A percentile compares a stretch with the other conserved stretches of the same genome.
Conservation (phyloP, 2,888 invertebrate species). For the Heterodera filipjevi region DNA sequence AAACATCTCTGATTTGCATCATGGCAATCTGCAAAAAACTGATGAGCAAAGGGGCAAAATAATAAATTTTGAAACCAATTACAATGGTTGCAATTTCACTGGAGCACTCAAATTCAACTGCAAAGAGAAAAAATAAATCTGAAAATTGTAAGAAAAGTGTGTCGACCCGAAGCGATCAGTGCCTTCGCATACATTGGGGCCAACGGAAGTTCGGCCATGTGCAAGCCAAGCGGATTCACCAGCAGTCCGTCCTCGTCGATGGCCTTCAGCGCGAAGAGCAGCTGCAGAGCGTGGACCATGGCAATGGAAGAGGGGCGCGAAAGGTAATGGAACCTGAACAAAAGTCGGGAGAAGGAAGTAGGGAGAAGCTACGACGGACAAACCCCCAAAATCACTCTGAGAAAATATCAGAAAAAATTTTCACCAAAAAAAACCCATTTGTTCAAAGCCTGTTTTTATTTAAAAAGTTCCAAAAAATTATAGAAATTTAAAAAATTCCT, state of each 20-base stretch:
- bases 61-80: background rate
- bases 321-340: conserved; percentile 81
- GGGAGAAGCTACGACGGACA: no score
- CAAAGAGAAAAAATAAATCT: conserved; percentile 8
- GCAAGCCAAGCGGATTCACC: conserved; percentile 78
- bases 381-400: no score
- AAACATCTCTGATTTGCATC: conserved; percentile 74
- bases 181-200: conserved; percentile 85
- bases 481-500: no score
- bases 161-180: conserved; percentile 71
- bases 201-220: conserved; percentile 89
- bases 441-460: no score
- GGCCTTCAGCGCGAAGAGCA: conserved; percentile 75
- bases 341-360: background rate
- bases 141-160: background rate
- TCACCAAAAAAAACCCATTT: no score
- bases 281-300: conserved; percentile 81
- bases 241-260: conserved; percentile 73
- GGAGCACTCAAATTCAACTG: conserved; percentile 83
- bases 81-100: conserved; percentile 84
- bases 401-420: no score
- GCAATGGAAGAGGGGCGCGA: conserved; percentile 84
- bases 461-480: no score
- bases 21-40: conserved; percentile 74
- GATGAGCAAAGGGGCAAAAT: background rate